These are phyloP conservation scores for Synodontis membranacea DNA, from an alignment of 2,113 vertebrate genomes.

Conservation along the genomic window DNA sequence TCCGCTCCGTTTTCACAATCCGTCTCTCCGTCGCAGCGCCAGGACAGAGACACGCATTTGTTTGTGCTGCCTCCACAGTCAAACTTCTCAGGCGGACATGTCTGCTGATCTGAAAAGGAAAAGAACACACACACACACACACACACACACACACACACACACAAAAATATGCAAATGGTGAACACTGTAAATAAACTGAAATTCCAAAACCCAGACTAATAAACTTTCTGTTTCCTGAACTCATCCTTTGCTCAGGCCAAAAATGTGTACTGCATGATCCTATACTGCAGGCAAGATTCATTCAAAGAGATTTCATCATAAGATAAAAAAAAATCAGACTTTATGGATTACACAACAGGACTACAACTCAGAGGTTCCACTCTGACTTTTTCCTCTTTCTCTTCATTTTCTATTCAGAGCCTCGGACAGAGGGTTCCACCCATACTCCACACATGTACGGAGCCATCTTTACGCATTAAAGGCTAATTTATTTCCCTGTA, in stretches of 20 bases:
- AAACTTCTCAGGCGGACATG: conserved; percentile 90
- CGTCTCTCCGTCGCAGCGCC: conserved; percentile 92
- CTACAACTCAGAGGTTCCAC: conserved; percentile 9
- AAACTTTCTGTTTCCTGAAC: not conserved
- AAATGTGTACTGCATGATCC: not conserved
- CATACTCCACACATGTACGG: not conserved
- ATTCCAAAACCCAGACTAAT: not conserved
- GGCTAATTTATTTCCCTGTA: not conserved
- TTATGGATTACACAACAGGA: conserved; percentile 67
- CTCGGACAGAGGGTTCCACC: not conserved
- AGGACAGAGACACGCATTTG: conserved; percentile 90
- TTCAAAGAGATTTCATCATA: conserved; percentile 37
- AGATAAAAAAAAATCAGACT: conserved; percentile 62
- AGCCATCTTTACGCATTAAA: not conserved
- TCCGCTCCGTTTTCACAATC: conserved; percentile 92
- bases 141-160: too few relatives aligned
- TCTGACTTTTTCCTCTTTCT: not conserved
- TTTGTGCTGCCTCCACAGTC: conserved; percentile 87
- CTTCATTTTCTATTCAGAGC: not conserved
- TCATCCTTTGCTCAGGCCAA: not conserved
- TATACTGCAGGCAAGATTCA: not conserved
- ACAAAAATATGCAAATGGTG: not conserved
- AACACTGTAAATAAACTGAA: not conserved
- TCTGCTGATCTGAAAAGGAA: conserved; percentile 80
- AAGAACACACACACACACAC: too few relatives aligned